These are phyloP conservation scores for Aphelenchoides fujianensis DNA, from an alignment of 1,140 invertebrate genomes.

Conservation along the genomic window DNA sequence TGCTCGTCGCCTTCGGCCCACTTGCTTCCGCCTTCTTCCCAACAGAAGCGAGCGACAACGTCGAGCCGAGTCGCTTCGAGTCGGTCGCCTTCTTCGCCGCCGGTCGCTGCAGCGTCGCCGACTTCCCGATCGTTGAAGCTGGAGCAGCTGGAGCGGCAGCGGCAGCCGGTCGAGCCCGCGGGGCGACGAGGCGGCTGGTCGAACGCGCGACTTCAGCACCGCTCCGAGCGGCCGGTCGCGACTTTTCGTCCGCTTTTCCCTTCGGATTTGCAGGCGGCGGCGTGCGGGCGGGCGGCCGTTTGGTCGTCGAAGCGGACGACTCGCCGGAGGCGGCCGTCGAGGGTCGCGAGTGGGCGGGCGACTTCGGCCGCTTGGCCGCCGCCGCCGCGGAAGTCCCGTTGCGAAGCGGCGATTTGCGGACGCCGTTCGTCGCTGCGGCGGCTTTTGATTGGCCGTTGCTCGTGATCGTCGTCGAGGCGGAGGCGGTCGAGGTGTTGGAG, in stretches of 20 bases:
- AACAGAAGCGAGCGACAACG: neutral
- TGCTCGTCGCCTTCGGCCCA: neutral
- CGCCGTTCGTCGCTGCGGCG: no score
- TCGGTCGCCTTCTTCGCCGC: neutral
- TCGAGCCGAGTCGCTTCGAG: neutral
- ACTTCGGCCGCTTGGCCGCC: neutral
- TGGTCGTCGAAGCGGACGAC: no score
- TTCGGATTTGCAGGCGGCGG: no score
- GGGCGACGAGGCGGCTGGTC: no score
- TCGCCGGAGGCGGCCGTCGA: neutral
- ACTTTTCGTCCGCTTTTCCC: no score
- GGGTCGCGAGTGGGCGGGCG: no score
- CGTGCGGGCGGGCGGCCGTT: no score
- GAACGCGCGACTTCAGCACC: no score
- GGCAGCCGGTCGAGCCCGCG: no score
- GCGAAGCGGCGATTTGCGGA: neutral
- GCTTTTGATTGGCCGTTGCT: no score
- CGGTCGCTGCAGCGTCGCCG: slow-evolving; percentile 6
- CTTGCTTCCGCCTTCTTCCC: neutral
- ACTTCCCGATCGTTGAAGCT: neutral
- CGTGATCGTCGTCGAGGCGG: neutral
- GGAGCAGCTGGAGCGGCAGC: neutral
- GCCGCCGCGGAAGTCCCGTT: neutral
- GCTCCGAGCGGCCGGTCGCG: no score
- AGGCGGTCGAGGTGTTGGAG: neutral